Evolutionary conservation across 2,113 vertebrate genomes (phyloP).

Genomic region (Vireo altiloquus): DNA sequence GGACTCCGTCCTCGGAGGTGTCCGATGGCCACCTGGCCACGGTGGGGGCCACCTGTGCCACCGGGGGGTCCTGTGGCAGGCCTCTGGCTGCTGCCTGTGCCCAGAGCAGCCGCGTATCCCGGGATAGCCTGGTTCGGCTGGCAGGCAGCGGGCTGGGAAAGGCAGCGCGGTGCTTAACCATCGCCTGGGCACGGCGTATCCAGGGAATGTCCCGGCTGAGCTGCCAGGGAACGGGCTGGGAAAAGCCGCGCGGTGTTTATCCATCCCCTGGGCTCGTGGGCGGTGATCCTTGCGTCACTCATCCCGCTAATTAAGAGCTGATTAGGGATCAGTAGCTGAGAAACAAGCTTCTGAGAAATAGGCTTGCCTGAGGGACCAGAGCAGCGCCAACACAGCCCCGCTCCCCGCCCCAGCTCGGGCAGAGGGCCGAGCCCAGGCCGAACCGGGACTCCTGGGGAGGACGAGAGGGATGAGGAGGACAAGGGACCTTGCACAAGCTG

Average conservation of each 20-base stretch:
- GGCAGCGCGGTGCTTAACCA: too few species aligned
- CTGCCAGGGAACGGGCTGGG: neutral
- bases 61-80: rapidly evolving
- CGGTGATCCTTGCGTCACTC: neutral
- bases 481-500: neutral
- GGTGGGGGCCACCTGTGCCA: too few species aligned
- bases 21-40: neutral
- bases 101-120: neutral
- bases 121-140: neutral
- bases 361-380: neutral
- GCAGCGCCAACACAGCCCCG: neutral
- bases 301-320: neutral
- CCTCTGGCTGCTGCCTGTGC: neutral
- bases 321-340: neutral
- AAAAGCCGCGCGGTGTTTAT: neutral
- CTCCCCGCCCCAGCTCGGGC: neutral
- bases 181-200: too few species aligned
- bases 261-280: neutral
- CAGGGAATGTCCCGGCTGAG: neutral
- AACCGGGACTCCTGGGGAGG: too few species aligned
- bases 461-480: rapidly evolving
- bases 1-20: neutral
- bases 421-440: neutral
- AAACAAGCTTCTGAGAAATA: neutral
- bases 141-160: too few species aligned